Percentiles rank a stretch among this genome's conserved stretches.
phyloP scores from a whole-genome alignment of 2,888 invertebrate species.

The Catocala nupta region DNA sequence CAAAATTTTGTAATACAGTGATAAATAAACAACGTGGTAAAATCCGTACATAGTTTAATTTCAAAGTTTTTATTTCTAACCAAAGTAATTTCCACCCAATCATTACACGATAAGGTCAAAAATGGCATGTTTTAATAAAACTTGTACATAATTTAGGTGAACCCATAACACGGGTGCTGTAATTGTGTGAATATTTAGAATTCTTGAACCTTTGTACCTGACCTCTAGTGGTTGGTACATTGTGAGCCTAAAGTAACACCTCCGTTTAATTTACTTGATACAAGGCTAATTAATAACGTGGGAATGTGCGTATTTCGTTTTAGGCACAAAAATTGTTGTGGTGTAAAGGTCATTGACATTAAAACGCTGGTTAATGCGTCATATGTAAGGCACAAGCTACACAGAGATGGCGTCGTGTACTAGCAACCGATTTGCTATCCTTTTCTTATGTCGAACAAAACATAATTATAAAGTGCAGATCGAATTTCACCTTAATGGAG shows the following conservation, averaged over 20 bases:
- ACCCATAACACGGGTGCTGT: constrained; percentile 34
- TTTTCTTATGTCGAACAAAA: no score
- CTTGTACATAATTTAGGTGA: constrained; percentile 39
- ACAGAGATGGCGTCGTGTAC: no score
- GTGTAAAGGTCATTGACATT: neutral
- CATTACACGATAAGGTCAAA: neutral
- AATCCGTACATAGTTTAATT: no score
- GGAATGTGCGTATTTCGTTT: constrained; percentile 12
- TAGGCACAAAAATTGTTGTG: neutral
- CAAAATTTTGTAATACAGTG: no score
- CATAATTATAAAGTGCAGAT: no score
- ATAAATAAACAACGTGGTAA: no score
- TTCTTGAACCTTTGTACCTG: constrained; percentile 35
- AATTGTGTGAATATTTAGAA: constrained; percentile 51
- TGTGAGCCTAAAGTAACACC: constrained; percentile 36
- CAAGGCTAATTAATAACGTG: constrained; percentile 39
- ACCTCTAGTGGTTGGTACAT: constrained; percentile 30
- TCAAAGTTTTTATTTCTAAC: neutral
- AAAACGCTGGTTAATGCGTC: no score
- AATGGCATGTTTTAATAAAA: constrained; percentile 13
- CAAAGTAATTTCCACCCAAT: neutral
- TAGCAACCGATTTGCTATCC: no score
- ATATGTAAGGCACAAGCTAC: no score
- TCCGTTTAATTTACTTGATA: constrained; percentile 45
- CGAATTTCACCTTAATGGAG: no score